Conservation (phyloP, 2,113 vertebrate species). For the Hemiscyllium ocellatum region DNA sequence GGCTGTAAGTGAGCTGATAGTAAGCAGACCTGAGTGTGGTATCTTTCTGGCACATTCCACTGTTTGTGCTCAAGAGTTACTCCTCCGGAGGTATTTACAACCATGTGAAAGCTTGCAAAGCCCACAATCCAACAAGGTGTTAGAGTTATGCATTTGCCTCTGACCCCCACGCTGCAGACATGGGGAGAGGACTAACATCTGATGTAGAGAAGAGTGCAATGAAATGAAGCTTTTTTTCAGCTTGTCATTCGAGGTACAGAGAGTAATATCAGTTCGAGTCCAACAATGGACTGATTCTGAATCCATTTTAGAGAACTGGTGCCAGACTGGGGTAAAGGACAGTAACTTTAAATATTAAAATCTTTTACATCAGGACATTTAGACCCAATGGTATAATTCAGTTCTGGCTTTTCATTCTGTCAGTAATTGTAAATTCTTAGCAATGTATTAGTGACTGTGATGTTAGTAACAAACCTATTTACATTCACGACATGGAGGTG, state of each 20-base stretch:
- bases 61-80: background rate
- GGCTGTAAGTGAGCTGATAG: background rate
- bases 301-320: background rate
- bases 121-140: background rate
- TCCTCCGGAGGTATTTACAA: background rate
- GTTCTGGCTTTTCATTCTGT: background rate
- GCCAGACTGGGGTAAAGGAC: background rate
- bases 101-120: background rate
- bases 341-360: background rate
- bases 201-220: background rate
- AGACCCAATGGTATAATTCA: background rate
- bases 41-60: conserved; percentile 4
- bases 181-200: too few species aligned
- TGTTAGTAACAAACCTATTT: background rate
- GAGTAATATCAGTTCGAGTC: background rate
- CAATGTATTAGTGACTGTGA: background rate
- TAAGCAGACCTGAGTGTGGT: background rate
- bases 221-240: background rate
- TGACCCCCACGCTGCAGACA: background rate
- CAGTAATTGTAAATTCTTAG: background rate
- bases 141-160: background rate
- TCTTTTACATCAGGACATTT: background rate
- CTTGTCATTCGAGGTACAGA: background rate
- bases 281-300: background rate
- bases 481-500: background rate